Evolutionary conservation across 1,140 invertebrate species (phyloP).

Genomic region (Oryctes rhinoceros): DNA sequence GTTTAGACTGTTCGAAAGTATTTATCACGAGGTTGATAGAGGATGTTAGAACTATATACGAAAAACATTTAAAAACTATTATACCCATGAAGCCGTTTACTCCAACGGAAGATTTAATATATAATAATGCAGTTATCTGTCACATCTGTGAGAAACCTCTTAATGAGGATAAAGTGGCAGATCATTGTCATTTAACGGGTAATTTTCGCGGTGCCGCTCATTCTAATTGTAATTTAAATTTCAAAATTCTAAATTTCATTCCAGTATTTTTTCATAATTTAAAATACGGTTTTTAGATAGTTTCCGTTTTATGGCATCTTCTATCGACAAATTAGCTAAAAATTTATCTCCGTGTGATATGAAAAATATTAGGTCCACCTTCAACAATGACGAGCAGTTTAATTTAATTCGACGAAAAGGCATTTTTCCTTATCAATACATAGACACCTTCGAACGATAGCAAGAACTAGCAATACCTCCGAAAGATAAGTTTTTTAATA

Average conservation of each 20-base stretch:
- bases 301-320: conserved; percentile 48
- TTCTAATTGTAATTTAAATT: background rate
- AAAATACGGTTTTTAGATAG: conserved; percentile 53
- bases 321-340: conserved; percentile 48
- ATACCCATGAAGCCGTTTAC: background rate
- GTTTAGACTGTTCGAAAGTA: conserved; percentile 34
- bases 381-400: conserved; percentile 47
- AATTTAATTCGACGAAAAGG: conserved; percentile 51
- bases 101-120: background rate
- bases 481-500: conserved; percentile 54
- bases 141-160: conserved; percentile 9
- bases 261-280: background rate
- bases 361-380: conserved; percentile 18
- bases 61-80: conserved; percentile 15
- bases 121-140: background rate
- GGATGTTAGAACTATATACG: too few species aligned
- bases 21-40: conserved; percentile 44
- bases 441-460: conserved; percentile 49
- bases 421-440: conserved; percentile 52
- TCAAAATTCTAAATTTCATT: background rate
- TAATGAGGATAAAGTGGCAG: background rate
- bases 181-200: too few species aligned
- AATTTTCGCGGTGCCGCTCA: conserved; percentile 15
- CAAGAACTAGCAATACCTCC: conserved; percentile 50
- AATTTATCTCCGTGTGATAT: conserved; percentile 43